Conservation (phyloP, 2,113 vertebrate species). For the Apodemus speciosus region DNA sequence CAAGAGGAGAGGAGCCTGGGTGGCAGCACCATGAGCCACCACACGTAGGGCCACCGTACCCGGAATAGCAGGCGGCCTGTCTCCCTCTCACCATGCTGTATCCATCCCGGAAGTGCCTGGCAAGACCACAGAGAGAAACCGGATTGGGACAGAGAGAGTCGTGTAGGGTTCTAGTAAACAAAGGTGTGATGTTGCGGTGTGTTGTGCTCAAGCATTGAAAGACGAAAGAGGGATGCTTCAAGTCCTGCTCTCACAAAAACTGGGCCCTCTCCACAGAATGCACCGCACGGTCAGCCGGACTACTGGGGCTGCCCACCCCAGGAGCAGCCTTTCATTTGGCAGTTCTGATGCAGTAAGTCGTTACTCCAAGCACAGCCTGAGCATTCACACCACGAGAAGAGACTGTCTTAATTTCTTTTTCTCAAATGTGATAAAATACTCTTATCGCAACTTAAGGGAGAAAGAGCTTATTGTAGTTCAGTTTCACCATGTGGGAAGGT, state of each 20-base stretch:
- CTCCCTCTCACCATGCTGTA: not conserved
- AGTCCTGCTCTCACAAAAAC: not conserved
- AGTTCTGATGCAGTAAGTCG: not conserved
- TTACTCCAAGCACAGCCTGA: not conserved
- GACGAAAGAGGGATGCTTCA: not conserved
- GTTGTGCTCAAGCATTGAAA: not conserved
- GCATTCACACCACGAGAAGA: not conserved
- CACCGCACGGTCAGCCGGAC: not conserved
- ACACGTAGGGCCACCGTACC: not conserved
- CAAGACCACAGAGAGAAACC: not conserved
- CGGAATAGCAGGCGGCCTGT: too few species aligned
- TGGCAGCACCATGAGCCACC: not conserved
- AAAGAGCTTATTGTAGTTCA: not conserved
- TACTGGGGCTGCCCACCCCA: not conserved
- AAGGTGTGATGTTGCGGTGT: fast-evolving
- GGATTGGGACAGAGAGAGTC: not conserved
- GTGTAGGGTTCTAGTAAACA: not conserved
- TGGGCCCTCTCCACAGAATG: not conserved
- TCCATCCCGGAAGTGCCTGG: not conserved
- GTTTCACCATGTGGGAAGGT: not conserved
- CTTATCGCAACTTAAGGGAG: not conserved
- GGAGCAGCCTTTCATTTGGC: not conserved
- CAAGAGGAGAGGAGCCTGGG: not conserved
- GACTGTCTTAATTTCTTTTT: not conserved
- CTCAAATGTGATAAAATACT: not conserved